phyloP scores from a whole-genome alignment of 1,140 invertebrate species.

The Rhopalosiphum padi region DNA sequence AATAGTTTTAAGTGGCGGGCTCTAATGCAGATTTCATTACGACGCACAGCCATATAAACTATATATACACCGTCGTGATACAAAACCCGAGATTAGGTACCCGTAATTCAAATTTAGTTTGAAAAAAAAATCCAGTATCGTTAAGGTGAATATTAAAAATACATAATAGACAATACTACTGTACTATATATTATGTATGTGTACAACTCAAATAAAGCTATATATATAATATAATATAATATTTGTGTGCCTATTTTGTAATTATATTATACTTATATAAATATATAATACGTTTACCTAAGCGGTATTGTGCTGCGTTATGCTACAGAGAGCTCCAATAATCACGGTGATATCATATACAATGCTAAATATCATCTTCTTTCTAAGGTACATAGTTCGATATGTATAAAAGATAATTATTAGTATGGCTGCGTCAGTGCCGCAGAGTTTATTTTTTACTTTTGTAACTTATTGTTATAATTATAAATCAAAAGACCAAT shows the following conservation, averaged over 20 bases:
- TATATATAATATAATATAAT: background rate
- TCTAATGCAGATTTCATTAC: constrained; percentile 16
- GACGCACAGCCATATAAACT: background rate
- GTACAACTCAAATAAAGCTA: background rate
- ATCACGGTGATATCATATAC: no score
- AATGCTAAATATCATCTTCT: no score
- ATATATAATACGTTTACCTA: background rate
- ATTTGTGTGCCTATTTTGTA: background rate
- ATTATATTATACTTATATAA: no score
- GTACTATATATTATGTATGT: background rate
- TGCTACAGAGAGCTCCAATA: no score
- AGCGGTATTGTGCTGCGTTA: no score
- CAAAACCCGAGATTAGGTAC: background rate
- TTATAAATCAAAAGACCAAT: no score
- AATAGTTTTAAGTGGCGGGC: background rate
- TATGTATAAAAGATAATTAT: no score
- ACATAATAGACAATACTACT: background rate
- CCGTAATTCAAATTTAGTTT: constrained; percentile 13
- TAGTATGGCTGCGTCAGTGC: no score
- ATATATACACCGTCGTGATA: background rate
- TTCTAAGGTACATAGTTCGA: no score
- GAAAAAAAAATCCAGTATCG: background rate
- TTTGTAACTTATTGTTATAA: no score
- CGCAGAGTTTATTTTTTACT: no score
- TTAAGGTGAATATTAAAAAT: background rate